Evolutionary conservation across 2,797 vertebrate genomes (phyloP).

Genomic region (Trachops cirrhosus): DNA sequence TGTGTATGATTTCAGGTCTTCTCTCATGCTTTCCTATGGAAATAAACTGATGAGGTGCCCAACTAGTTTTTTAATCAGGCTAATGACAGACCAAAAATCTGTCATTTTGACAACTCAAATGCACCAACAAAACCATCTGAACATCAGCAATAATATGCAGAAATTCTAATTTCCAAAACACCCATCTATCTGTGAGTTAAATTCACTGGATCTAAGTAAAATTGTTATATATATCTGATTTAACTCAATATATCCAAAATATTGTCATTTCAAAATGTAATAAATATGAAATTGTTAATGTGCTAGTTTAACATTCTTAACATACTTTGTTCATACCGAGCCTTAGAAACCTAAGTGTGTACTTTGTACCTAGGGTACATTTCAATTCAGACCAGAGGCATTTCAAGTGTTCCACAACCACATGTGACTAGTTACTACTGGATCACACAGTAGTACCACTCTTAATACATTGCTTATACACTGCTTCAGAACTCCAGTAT

Average conservation of each 20-base stretch:
- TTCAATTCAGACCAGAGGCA: not conserved
- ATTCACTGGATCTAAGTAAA: not conserved
- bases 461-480: not conserved
- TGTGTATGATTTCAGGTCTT: not conserved
- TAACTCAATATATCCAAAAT: not conserved
- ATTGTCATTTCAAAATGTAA: not conserved
- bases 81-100: not conserved
- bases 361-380: not conserved
- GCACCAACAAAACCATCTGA: not conserved
- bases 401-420: not conserved
- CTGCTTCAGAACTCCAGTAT: not conserved
- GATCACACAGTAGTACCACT: not conserved
- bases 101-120: not conserved
- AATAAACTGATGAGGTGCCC: not conserved
- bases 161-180: not conserved
- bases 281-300: not conserved
- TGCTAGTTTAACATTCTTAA: not conserved
- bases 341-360: not conserved
- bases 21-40: not conserved
- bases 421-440: not conserved
- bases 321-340: not conserved
- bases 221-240: not conserved
- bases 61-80: not conserved
- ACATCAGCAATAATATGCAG: not conserved
- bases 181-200: not conserved